Base-by-base conservation (phyloP, 2,888 invertebrate species). In the Folsomia candida region DNA sequence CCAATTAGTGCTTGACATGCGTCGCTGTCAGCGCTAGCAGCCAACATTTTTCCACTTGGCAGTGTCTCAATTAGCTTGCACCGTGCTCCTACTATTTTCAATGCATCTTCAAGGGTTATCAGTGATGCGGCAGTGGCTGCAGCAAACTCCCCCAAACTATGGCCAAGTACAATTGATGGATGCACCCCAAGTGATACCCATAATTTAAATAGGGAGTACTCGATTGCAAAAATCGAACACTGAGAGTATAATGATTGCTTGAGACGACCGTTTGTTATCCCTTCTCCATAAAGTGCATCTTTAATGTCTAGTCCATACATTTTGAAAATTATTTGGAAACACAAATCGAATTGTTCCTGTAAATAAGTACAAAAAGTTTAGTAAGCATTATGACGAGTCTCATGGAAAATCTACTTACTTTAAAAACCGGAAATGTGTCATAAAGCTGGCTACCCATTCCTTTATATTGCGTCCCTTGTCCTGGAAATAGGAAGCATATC, bases 91-190 rank as follows among this genome's bases (percentile, higher is more conserved):
- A n/a, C n/a, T n/a, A n/a, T n/a, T n/a, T n/a, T n/a, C n/a, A n/a
- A n/a, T n/a, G n/a, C n/a, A n/a, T n/a, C n/a, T n/a, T n/a, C n/a
- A n/a, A n/a, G n/a, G n/a, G n/a, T n/a, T n/a, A n/a, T n/a, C n/a
- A n/a, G n/a, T n/a, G n/a, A n/a, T n/a, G 72, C 66, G 20, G 61
- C 69, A 18, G 67, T 69, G 1, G 69, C 68, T n/a, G 74, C 72
- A 1, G 37, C 66, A 26, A 67, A 72, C 51, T 72, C 72, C 2
- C 72, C 72, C 26, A 72, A 37, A 25, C 69, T 69, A 37, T 72
- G 72, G 6, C 72, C 72, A 67, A 63, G 20, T 3, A 74, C 74
- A 63, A 51, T 60, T 14, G 71, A 69, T 1, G 74, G 71, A 18
- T 51, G n/a, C 9, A 74, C 28, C 3, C 74, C 74, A 37, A 57